Evolutionary conservation across 2,888 invertebrate species (phyloP), one percentile per base, ranked within the genome.

Genomic region (Tupiocoris notatus): DNA sequence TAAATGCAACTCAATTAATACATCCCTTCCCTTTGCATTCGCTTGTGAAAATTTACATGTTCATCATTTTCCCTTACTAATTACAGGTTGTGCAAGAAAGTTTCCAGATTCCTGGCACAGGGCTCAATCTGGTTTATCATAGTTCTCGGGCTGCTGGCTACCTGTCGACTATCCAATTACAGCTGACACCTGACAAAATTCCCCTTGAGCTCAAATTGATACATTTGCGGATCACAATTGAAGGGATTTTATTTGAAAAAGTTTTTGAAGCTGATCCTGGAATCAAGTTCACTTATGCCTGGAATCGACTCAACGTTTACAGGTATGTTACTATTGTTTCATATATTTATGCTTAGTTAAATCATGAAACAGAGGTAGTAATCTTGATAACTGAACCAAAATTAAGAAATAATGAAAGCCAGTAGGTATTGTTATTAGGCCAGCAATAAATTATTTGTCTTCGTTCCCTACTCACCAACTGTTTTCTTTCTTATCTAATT

Each of bases 261-360:
- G 90, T 90, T 0, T 97, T 98, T 83, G 98, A 98, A 85, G 97
- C 98, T 0, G 97, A 97, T 85, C 95, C 97, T 0, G 91, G 95
- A 54, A 95, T 99, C 80, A 97, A 96, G 83, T 97, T 95, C 85
- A 97, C 96, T 0, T 99, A 96, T 83, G 93, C 96, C 0, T 99
- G 99, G 99, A 96, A 98, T 83, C 89, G 97, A 77, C 86, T 95
- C 62, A 98, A 99, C 82, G 95, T 97, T 0, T 99, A 98, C 84
- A 89, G 83, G 83, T 83, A 78, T 73, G 79, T 39, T 25, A 23
- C 25, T 20, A 24, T 70, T 16, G 62, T 6, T 7, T 23, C 18
- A 2, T 20, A 20, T 57, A 6, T 6, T 57, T n/a, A 17, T 57
- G 1, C n/a, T 57, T 57, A 57, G 7, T 54, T 54, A 54, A 9